phyloP scores from a whole-genome alignment of 2,888 invertebrate species.

The Tyria jacobaeae region DNA sequence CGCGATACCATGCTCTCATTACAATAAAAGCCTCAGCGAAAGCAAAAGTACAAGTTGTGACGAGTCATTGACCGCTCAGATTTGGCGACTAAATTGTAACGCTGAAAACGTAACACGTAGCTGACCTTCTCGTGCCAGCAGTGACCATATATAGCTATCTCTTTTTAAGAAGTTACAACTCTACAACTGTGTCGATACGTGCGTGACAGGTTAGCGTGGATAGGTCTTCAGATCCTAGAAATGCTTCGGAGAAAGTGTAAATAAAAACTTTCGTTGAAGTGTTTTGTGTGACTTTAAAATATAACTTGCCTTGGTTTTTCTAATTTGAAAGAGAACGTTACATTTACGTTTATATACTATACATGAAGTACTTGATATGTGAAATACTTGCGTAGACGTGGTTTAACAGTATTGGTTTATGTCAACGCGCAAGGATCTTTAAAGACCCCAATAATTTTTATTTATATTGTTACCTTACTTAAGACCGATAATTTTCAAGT shows the following conservation, averaged over 20 bases:
- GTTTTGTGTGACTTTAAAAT: conserved; percentile 59
- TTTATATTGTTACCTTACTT: no score
- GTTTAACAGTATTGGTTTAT: no score
- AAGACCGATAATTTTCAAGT: no score
- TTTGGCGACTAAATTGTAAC: conserved; percentile 57
- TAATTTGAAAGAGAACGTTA: conserved; percentile 24
- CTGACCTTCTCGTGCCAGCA: conserved; percentile 40
- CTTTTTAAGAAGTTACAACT: conserved; percentile 44
- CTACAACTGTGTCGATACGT: conserved; percentile 42
- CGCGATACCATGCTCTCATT: conserved; percentile 45
- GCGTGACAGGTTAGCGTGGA: conserved; percentile 58
- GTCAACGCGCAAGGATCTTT: no score
- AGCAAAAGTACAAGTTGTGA: conserved; percentile 64
- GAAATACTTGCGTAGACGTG: no score
- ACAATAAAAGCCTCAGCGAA: conserved; percentile 64
- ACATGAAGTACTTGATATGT: neutral
- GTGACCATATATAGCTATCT: conserved; percentile 43
- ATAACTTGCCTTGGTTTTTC: conserved; percentile 48
- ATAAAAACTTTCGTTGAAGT: conserved; percentile 60
- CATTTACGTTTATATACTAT: neutral
- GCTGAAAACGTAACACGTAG: conserved; percentile 44
- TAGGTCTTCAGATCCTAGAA: conserved; percentile 65
- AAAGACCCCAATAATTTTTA: no score
- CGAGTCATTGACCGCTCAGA: conserved; percentile 65
- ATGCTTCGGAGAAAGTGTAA: conserved; percentile 76